phyloP scores from a whole-genome alignment of 1,140 invertebrate species.

The Drosophila malerkotliana region DNA sequence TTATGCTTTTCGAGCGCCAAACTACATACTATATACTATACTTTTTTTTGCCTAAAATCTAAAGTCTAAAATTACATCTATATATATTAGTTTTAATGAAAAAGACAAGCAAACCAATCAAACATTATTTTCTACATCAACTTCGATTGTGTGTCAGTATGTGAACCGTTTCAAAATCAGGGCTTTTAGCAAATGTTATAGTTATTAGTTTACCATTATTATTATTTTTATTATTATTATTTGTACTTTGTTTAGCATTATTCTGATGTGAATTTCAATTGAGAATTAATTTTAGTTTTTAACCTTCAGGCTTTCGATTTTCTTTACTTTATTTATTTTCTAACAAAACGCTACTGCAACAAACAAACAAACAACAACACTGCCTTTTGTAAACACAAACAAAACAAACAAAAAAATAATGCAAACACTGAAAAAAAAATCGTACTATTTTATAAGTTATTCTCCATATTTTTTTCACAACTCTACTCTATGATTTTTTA shows the following conservation, averaged over 20 bases:
- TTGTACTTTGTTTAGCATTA: conserved; percentile 11
- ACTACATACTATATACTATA: background rate
- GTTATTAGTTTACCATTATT: conserved; percentile 41
- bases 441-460: conserved; percentile 37
- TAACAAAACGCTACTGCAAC: conserved; percentile 45
- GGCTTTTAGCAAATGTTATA: conserved; percentile 74
- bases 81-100: conserved; percentile 11
- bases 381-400: conserved; percentile 73
- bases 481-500: conserved; percentile 26
- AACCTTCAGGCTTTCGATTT: conserved; percentile 2
- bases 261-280: background rate
- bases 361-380: conserved; percentile 67
- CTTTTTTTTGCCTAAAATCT: conserved; percentile 25
- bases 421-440: conserved; percentile 9
- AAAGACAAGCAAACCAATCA: conserved; percentile 38
- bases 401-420: conserved; percentile 42
- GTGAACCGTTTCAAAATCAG: conserved; percentile 52
- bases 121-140: conserved; percentile 22
- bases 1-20: conserved; percentile 27
- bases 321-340: conserved; percentile 28
- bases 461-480: conserved; percentile 20
- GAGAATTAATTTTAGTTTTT: conserved; percentile 9
- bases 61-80: conserved; percentile 1
- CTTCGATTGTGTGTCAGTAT: conserved; percentile 41
- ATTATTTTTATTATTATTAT: conserved; percentile 44